A percentile compares a stretch with the other conserved stretches of the same genome.
Evolutionary conservation across 2,888 invertebrate genomes (phyloP).

Genomic region (Boloria selene): DNA sequence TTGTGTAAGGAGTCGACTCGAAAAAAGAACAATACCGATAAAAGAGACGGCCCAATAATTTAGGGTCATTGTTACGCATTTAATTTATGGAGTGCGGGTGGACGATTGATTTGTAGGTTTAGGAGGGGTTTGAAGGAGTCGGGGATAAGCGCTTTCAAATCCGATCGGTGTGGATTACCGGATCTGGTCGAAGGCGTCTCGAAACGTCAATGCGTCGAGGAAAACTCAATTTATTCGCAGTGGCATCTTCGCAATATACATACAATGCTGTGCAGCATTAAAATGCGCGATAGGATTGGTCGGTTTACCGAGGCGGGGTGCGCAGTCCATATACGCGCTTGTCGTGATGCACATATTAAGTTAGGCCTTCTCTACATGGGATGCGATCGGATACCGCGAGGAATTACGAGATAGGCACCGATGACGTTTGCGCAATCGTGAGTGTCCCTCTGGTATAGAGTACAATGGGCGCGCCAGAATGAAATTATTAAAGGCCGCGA

Average conservation of each 20-base stretch:
- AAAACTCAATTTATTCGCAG: constrained; percentile 73
- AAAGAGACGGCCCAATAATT: constrained; percentile 78
- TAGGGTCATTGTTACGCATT: constrained; percentile 80
- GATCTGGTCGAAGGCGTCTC: constrained; percentile 44
- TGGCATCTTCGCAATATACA: constrained; percentile 70
- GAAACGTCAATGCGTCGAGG: constrained; percentile 57
- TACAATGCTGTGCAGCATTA: constrained; percentile 74
- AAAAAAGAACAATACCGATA: constrained; percentile 76
- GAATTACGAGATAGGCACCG: constrained; percentile 71
- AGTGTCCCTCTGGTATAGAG: constrained; percentile 53
- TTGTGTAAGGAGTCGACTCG: constrained; percentile 72
- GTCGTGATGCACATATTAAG: constrained; percentile 83
- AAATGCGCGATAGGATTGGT: constrained; percentile 78
- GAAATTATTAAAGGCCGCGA: constrained; percentile 65
- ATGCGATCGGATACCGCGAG: constrained; percentile 58
- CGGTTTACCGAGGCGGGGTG: constrained; percentile 66
- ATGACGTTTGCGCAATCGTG: constrained; percentile 69
- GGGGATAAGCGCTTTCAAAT: constrained; percentile 67
- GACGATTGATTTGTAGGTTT: constrained; percentile 79
- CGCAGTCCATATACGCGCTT: constrained; percentile 71
- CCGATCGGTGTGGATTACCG: constrained; percentile 45
- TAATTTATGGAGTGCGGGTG: constrained; percentile 80
- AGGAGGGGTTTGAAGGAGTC: constrained; percentile 62
- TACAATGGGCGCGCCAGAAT: constrained; percentile 61
- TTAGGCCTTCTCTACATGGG: constrained; percentile 75